These are phyloP conservation scores for Microcebus murinus DNA, from an alignment of 2,113 vertebrate species.

Conservation along the genomic window DNA sequence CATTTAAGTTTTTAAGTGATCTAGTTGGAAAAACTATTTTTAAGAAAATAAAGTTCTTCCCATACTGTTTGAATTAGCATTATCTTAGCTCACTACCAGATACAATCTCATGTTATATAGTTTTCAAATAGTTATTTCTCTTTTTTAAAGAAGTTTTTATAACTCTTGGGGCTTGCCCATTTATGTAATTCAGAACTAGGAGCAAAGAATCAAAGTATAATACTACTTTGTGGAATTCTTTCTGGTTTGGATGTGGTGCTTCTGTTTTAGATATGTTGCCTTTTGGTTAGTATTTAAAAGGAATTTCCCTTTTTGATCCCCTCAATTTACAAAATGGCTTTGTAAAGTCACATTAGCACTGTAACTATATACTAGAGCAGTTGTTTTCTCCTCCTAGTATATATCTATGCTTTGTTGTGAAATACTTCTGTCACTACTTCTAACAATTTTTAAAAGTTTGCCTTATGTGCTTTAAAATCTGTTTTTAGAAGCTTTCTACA, in stretches of 20 bases:
- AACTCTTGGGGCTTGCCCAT: background rate
- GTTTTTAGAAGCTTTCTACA: background rate
- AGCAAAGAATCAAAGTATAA: background rate
- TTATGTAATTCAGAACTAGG: constrained; percentile 34
- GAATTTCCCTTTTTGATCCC: background rate
- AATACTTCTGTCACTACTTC: background rate
- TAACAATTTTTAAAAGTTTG: background rate
- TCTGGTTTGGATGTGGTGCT: background rate
- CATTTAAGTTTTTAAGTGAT: background rate
- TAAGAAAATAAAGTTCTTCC: background rate
- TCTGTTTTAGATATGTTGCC: constrained; percentile 1
- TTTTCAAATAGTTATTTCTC: constrained; percentile 45
- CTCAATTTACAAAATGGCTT: background rate
- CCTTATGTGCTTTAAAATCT: constrained; percentile 8
- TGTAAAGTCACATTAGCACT: background rate
- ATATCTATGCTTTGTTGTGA: background rate
- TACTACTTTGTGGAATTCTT: background rate
- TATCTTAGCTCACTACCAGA: constrained; percentile 59
- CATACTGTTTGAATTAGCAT: constrained; percentile 59
- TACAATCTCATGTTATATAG: background rate
- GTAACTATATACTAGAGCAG: background rate
- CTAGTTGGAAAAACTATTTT: constrained; percentile 1
- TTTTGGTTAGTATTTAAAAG: background rate
- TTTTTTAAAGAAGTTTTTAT: constrained; percentile 40
- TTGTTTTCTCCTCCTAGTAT: background rate